These are phyloP conservation scores for Euborellia annulipes DNA, from an alignment of 1,140 invertebrate species.

Conservation along the genomic window DNA sequence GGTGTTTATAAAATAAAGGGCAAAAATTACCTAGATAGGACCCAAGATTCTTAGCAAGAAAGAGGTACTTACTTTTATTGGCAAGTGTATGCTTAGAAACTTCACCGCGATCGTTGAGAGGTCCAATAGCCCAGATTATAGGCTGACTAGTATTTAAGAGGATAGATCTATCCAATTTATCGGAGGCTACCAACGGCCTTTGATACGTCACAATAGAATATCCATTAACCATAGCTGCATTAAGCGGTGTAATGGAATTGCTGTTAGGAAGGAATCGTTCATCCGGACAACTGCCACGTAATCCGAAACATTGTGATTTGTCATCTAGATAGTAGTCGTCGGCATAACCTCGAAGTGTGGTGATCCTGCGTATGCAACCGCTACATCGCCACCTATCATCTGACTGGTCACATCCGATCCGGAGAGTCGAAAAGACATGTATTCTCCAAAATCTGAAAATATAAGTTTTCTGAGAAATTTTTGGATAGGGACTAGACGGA, in stretches of 20 bases:
- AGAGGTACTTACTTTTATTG: conserved; percentile 27
- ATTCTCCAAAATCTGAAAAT: conserved; percentile 64
- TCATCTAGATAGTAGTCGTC: conserved; percentile 66
- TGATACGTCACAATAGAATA: conserved; percentile 89
- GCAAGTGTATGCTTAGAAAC: conserved; percentile 59
- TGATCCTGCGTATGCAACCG: conserved; percentile 68
- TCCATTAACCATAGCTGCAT: conserved; percentile 77
- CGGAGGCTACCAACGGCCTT: conserved; percentile 55
- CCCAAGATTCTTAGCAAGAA: too few species aligned
- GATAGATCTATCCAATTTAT: conserved; percentile 54
- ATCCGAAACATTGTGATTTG: conserved; percentile 73
- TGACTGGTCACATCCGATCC: conserved; percentile 42
- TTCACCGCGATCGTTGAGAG: conserved; percentile 62
- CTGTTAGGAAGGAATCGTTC: too few species aligned
- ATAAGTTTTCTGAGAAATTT: too few species aligned
- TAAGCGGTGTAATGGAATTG: conserved; percentile 64
- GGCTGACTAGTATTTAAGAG: conserved; percentile 59
- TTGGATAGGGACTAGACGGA: too few species aligned
- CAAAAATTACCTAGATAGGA: too few species aligned
- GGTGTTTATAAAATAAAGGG: background rate
- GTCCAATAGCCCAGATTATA: conserved; percentile 79
- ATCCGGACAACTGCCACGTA: conserved; percentile 70
- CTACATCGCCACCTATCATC: conserved; percentile 76
- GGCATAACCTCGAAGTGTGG: conserved; percentile 60
- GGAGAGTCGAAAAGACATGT: conserved; percentile 83